Evolutionary conservation across 2,888 invertebrate species (phyloP), one percentile per base, ranked within the genome.

Genomic region (Biston stratarius): DNA sequence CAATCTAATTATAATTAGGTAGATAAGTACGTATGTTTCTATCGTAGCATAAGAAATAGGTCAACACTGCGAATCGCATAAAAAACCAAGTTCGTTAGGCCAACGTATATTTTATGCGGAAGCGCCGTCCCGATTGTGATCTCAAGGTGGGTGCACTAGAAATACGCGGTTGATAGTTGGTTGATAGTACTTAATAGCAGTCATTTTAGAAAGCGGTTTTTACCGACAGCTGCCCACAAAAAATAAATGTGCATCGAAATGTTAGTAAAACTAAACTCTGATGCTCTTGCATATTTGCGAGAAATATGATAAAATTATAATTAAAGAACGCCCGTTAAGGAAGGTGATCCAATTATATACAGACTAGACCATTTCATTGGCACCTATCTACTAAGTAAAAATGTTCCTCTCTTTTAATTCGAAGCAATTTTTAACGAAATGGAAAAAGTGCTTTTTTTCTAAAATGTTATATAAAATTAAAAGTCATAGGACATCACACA

Each of bases 201-300:
- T 88, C 86, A 91, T 91, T 91, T 91, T 91, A 87, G 89, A 90
- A 91, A 90, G 88, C 84, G 83, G 86, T 90, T 92, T 92, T 92
- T 90, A 88, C 84, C 84, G 86, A 74, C 93, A 92, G 91, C 92
- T 92, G 92, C 82, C 86, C 86, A 89, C 91, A 87, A 88, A 90
- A 89, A 87, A 84, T 58, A 89, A 89, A 88, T 86, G 87, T 88
- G 88, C 90, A 89, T 86, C 74, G 75, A 53, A 53, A 15, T 45
- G 5, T 61, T 15, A 52, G 24, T 24, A 24, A 24, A 24, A 34
- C 51, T 44, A 34, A 14, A 45, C 15, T 14, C 10, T 38, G 51
- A 34, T 42, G 52, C 65, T 70, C 67, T 64, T 58, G 70, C 36
- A 42, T 42, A 24, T 24, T 24, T 24, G 24, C 24, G 24, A 24